Percentiles rank a stretch among this genome's conserved stretches.
Conservation (phyloP, 2,113 vertebrate species). For the Saccopteryx bilineata region DNA sequence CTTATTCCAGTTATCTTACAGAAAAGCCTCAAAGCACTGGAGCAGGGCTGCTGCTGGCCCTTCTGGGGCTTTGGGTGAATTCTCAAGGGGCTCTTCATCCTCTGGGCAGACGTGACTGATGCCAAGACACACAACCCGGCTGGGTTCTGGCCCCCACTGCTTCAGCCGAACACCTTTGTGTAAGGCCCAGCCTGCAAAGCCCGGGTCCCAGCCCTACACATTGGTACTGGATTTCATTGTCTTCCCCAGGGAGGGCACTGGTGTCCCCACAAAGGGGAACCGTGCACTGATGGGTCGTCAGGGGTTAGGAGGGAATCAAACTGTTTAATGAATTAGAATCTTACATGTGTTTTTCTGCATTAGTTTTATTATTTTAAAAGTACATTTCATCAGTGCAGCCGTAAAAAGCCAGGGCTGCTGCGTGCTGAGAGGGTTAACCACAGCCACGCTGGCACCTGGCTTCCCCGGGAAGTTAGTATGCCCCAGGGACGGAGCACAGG, state of each 20-base stretch:
- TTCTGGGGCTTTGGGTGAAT: not conserved
- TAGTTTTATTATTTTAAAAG: not conserved
- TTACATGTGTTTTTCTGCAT: not conserved
- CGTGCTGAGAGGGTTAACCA: not conserved
- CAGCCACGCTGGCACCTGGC: not conserved
- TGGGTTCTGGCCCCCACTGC: no score
- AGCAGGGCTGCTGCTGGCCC: not conserved
- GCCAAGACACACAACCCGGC: not conserved
- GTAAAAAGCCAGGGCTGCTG: not conserved
- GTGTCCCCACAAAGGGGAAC: not conserved
- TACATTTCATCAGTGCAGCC: not conserved
- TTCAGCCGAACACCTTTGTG: not conserved
- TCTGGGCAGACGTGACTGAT: fast-evolving
- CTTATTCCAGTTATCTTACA: not conserved
- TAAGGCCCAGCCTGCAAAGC: not conserved
- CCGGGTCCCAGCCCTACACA: not conserved
- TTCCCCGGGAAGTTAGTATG: fast-evolving
- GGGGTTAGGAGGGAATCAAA: not conserved
- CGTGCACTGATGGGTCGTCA: no score
- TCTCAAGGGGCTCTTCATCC: not conserved
- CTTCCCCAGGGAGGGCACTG: not conserved
- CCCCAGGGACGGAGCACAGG: no score
- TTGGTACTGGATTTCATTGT: not conserved
- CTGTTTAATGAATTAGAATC: not conserved
- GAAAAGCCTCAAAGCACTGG: not conserved